A percentile compares a stretch with the other conserved stretches of the same genome.
Evolutionary conservation across 2,888 invertebrate genomes (phyloP).

Genomic region (Heliconius aoede): DNA sequence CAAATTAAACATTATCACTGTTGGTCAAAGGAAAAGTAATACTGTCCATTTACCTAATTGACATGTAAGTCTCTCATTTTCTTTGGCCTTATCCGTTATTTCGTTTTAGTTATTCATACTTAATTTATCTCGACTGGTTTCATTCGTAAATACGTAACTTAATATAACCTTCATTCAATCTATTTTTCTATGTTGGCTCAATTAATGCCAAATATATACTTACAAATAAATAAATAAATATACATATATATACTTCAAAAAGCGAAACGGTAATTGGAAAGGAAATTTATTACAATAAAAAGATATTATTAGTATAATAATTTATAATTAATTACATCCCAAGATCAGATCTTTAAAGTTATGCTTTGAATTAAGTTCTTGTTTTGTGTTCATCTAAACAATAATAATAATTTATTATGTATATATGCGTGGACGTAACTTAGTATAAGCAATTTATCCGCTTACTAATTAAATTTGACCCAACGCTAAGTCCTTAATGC

Average conservation of each 20-base stretch:
- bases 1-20: slow-evolving; percentile 16
- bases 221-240: too few relatives aligned
- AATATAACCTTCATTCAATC: slow-evolving; percentile 25
- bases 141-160: slow-evolving; percentile 6
- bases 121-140: slow-evolving; percentile 25
- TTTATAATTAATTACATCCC: background rate
- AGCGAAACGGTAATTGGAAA: background rate
- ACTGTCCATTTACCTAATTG: slow-evolving; percentile 29
- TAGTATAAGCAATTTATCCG: slow-evolving; percentile 37
- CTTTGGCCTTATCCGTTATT: slow-evolving; percentile 27
- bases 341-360: background rate
- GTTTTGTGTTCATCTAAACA: background rate
- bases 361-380: background rate
- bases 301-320: background rate
- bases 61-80: slow-evolving; percentile 25
- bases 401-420: slow-evolving; percentile 26
- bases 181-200: background rate
- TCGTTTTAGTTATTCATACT: slow-evolving; percentile 30
- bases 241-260: background rate
- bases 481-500: slow-evolving; percentile 34
- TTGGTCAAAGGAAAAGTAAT: slow-evolving; percentile 6
- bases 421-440: slow-evolving; percentile 34
- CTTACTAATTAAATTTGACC: slow-evolving; percentile 40
- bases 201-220: slow-evolving; percentile 17
- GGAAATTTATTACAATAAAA: background rate